phyloP scores from a whole-genome alignment of 2,797 vertebrate species.

The Hybognathus amarus region DNA sequence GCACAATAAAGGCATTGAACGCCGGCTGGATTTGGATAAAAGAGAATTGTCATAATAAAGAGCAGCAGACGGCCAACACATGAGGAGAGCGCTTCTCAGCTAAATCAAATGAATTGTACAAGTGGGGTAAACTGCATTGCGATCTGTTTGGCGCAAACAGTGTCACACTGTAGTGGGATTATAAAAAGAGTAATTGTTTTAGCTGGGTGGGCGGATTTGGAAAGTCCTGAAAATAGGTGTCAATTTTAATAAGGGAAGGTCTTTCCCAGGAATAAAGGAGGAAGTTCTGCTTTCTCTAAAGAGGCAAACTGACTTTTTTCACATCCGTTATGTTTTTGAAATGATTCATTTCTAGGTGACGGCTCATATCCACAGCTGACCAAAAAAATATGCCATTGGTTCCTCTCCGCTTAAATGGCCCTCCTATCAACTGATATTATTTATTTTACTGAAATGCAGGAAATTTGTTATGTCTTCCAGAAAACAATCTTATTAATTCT shows the following conservation, averaged over 20 bases:
- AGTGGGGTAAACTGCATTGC: conserved; percentile 85
- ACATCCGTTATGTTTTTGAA: conserved; percentile 55
- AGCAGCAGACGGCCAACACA: conserved; percentile 86
- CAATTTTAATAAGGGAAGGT: conserved; percentile 79
- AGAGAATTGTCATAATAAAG: conserved; percentile 86
- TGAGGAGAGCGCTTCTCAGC: conserved; percentile 86
- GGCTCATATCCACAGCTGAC: conserved; percentile 30
- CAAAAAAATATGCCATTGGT: conserved; percentile 17
- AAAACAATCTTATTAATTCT: conserved; percentile 43
- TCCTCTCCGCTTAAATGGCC: conserved; percentile 1
- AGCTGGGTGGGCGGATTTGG: conserved; percentile 79
- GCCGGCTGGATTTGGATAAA: conserved; percentile 88
- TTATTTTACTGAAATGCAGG: conserved; percentile 20
- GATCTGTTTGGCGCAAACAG: conserved; percentile 84
- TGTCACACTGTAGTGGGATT: conserved; percentile 83
- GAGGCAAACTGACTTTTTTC: conserved; percentile 58
- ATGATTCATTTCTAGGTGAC: conserved; percentile 45
- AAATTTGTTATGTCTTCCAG: conserved; percentile 43
- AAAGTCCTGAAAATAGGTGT: conserved; percentile 84
- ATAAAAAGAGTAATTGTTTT: conserved; percentile 86
- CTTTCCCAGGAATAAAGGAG: conserved; percentile 81
- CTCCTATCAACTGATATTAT: conserved; percentile 9
- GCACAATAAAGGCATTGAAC: conserved; percentile 86
- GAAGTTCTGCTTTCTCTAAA: conserved; percentile 71
- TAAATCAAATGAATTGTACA: conserved; percentile 89